Evolutionary conservation across 1,140 invertebrate species (phyloP).

Genomic region (Saccostrea glomerata): DNA sequence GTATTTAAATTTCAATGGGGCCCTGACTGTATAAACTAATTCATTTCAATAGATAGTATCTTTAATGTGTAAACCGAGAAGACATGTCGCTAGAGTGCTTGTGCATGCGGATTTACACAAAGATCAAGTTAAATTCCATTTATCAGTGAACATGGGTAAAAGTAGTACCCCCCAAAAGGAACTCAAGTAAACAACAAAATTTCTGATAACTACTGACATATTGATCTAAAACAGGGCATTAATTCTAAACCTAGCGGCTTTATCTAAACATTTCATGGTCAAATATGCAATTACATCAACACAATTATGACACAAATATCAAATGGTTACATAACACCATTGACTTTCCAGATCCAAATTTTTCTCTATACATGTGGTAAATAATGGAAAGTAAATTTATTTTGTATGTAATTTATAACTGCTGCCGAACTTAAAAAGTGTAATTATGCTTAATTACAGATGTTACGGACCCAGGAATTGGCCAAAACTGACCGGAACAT

Average conservation of each 20-base stretch:
- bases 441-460: background rate
- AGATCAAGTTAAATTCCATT: constrained; percentile 24
- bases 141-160: constrained; percentile 32
- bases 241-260: background rate
- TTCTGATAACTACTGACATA: background rate
- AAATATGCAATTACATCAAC: constrained; percentile 15
- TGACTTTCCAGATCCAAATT: background rate
- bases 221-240: background rate
- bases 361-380: background rate
- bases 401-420: no score
- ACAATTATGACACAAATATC: background rate
- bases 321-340: constrained; percentile 14
- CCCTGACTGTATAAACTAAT: constrained; percentile 32
- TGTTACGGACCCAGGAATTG: background rate
- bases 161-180: background rate
- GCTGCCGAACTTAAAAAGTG: no score
- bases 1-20: constrained; percentile 34
- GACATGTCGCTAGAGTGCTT: constrained; percentile 27
- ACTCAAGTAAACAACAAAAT: background rate
- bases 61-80: constrained; percentile 35
- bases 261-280: constrained; percentile 17
- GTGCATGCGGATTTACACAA: constrained; percentile 27
- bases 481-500: background rate
- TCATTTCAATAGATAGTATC: constrained; percentile 38
- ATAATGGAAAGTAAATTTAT: no score